Base-by-base conservation (phyloP, 2,113 vertebrate species). In the Climacteris rufus region DNA sequence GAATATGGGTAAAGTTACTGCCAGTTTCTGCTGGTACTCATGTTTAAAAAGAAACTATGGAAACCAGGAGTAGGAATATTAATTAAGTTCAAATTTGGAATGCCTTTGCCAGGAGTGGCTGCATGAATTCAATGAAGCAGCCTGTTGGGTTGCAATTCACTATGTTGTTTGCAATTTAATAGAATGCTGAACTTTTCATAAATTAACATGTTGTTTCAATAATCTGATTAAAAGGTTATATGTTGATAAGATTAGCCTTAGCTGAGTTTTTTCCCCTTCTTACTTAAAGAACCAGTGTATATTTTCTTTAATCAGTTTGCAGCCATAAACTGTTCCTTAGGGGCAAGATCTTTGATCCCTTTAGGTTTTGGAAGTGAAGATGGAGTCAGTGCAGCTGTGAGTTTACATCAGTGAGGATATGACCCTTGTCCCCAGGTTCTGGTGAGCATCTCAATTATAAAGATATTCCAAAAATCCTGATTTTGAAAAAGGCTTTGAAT, bases 21-120 rank as follows among this genome's bases (percentile, higher is more conserved):
- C 98, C 98, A 97, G 98, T 96, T 98, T 98, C 95, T 97, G 90
- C 97, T 97, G 96, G 97, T 97, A 97, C 97, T 98, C 95, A 5
- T 98, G 97, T 98, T 98, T 98, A 98, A 98, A 98, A 98, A 98
- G 98, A 98, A 98, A 98, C 98, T 98, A 98, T 98, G 98, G 98
- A 98, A 98, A 98, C 98, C 97, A 97, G 85, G 86, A 97, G 97
- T 93, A 98, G 97, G 97, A 98, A 98, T 98, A 98, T 98, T 98
- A 98, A 98, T 98, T 98, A 98, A 98, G 98, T 98, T 98, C 96
- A 98, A 98, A 98, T 98, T 98, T 96, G 97, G 98, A 98, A 98
- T 98, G 97, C 97, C 97, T 98, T 94, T 98, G 98, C 97, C 98
- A 98, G 97, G 93, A 97, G 95, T 96, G 94, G 97, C 97, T 97